Conservation (phyloP, 2,797 vertebrate genomes). For the Sylvilagus floridanus region DNA sequence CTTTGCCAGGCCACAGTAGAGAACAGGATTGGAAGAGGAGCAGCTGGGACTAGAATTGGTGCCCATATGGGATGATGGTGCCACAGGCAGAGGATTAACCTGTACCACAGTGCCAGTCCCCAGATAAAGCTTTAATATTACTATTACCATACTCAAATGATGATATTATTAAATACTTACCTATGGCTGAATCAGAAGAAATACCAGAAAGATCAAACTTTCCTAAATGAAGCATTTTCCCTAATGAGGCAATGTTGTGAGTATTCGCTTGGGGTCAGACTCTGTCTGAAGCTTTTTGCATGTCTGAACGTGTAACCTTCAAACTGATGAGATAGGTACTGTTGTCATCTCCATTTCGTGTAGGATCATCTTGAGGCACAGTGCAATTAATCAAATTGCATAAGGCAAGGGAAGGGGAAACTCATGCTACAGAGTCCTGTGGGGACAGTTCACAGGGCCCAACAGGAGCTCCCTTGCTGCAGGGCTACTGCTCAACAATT, state of each 20-base stretch:
- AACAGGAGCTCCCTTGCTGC: background rate
- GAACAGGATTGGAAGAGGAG: too few relatives aligned
- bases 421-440: background rate
- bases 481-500: background rate
- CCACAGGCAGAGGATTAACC: too few relatives aligned
- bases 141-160: background rate
- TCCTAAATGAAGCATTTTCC: background rate
- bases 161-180: background rate
- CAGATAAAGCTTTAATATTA: background rate
- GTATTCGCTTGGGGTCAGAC: background rate
- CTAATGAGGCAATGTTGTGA: background rate
- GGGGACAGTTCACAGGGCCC: background rate
- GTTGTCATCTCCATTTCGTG: background rate
- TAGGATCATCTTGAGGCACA: background rate
- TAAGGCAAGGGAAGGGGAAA: background rate
- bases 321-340: background rate
- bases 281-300: background rate
- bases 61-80: too few relatives aligned
- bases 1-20: too few relatives aligned
- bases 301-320: background rate
- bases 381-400: background rate
- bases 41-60: too few relatives aligned
- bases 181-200: background rate
- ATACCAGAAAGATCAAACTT: background rate
- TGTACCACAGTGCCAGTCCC: too few relatives aligned